A percentile compares a stretch with the other conserved stretches of the same genome.
phyloP scores from a whole-genome alignment of 1,140 invertebrate species.

The Coelopa frigida region DNA sequence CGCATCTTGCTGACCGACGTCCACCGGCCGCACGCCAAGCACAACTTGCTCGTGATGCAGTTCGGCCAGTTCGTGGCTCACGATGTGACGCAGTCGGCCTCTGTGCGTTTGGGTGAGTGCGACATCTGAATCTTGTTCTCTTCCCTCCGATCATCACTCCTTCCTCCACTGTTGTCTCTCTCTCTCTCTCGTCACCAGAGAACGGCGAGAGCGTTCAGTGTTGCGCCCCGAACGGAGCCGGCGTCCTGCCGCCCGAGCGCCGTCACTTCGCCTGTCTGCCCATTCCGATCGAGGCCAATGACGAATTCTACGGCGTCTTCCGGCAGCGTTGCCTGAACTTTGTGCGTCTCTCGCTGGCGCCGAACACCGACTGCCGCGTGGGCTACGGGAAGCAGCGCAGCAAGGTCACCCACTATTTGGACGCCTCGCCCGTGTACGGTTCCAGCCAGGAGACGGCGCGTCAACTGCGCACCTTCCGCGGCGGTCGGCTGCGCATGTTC shows the following conservation, averaged over 20 bases:
- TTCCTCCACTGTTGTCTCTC: too few relatives aligned
- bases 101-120: conserved; percentile 48
- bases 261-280: conserved; percentile 64
- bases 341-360: conserved; percentile 57
- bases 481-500: conserved; percentile 53
- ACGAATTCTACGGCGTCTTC: conserved; percentile 58
- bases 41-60: conserved; percentile 67
- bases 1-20: conserved; percentile 49
- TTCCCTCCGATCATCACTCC: conserved; percentile 20
- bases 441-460: conserved; percentile 52
- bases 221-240: conserved; percentile 48
- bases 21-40: conserved; percentile 53
- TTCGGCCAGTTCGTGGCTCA: conserved; percentile 77
- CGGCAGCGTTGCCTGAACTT: conserved; percentile 61
- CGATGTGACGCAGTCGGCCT: conserved; percentile 68
- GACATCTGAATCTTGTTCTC: conserved; percentile 10
- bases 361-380: conserved; percentile 56
- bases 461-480: conserved; percentile 50
- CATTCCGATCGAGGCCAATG: conserved; percentile 57
- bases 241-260: conserved; percentile 44
- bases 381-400: conserved; percentile 68
- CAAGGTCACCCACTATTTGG: conserved; percentile 65
- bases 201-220: conserved; percentile 56
- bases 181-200: too few relatives aligned
- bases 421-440: conserved; percentile 66